phyloP scores from a whole-genome alignment of 2,888 invertebrate species.

The Diplazon laetatorius region DNA sequence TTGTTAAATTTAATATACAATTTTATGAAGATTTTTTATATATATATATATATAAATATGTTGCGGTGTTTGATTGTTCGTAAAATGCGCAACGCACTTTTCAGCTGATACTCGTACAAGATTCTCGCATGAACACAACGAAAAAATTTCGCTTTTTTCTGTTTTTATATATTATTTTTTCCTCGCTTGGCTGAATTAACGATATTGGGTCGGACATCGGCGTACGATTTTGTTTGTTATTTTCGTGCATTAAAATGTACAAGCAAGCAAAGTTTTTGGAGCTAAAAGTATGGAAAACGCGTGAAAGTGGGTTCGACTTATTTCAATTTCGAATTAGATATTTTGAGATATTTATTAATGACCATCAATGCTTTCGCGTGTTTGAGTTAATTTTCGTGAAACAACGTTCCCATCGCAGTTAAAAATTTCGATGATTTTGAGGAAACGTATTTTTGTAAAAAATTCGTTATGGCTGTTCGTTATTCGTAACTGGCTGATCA shows the following conservation, averaged over 20 bases:
- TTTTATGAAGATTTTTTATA: constrained; percentile 11
- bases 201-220: neutral
- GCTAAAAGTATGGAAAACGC: too few relatives aligned
- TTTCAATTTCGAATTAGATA: too few relatives aligned
- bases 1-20: constrained; percentile 14
- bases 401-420: too few relatives aligned
- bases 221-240: neutral
- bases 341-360: too few relatives aligned
- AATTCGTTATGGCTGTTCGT: neutral
- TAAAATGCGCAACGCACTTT: neutral
- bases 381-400: too few relatives aligned
- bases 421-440: too few relatives aligned
- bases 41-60: constrained; percentile 8
- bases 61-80: neutral
- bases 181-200: neutral
- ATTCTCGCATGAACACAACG: neutral
- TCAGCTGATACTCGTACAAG: neutral
- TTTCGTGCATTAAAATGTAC: too few relatives aligned
- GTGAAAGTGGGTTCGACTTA: too few relatives aligned
- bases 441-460: neutral
- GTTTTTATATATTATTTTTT: neutral
- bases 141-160: neutral
- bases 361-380: too few relatives aligned
- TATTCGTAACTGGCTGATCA: neutral
- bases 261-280: too few relatives aligned